Evolutionary conservation across 2,113 vertebrate species (phyloP).

Genomic region (Suricata suricatta): DNA sequence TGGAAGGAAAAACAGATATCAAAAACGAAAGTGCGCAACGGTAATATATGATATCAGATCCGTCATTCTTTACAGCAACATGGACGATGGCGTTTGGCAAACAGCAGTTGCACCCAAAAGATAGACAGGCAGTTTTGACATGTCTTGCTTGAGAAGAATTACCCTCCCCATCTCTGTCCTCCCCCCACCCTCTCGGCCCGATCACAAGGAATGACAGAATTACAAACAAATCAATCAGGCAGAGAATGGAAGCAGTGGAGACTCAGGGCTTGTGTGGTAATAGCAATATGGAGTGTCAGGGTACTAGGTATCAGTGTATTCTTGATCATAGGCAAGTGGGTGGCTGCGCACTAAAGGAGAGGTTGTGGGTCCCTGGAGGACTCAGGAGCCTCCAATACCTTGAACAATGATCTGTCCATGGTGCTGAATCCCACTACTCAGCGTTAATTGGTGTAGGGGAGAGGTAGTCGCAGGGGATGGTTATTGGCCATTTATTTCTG

Average conservation of each 20-base stretch:
- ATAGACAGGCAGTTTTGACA: constrained; percentile 72
- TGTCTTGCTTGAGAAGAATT: constrained; percentile 33
- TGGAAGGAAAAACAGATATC: constrained; percentile 20
- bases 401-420: neutral
- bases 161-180: neutral
- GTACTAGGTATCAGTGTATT: neutral
- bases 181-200: neutral
- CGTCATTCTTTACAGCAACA: constrained; percentile 49
- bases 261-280: neutral
- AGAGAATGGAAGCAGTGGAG: neutral
- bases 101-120: constrained; percentile 45
- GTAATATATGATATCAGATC: neutral
- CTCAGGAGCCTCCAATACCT: fast-evolving
- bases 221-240: constrained; percentile 58
- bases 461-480: neutral
- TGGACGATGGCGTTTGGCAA: constrained; percentile 17
- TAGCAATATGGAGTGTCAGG: neutral
- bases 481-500: neutral
- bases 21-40: neutral
- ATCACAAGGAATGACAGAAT: constrained; percentile 49
- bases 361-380: neutral
- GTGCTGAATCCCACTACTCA: neutral
- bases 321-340: neutral
- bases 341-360: neutral
- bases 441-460: neutral